Conservation (phyloP, 2,797 vertebrate species). For the Rhadinocentrus ornatus region DNA sequence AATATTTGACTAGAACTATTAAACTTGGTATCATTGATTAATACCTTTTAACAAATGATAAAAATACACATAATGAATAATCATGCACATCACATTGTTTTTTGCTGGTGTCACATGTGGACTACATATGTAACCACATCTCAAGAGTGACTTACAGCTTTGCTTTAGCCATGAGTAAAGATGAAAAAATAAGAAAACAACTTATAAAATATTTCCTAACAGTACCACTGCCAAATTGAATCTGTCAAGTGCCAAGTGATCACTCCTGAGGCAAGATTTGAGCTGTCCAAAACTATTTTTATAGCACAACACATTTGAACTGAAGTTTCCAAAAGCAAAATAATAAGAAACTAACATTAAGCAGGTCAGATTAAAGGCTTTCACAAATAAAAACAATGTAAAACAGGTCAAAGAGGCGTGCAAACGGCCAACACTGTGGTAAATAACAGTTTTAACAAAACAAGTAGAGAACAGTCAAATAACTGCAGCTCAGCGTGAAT, state of each 20-base stretch:
- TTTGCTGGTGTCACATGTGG: conserved; percentile 5
- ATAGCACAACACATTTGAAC: background rate
- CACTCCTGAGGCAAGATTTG: conserved; percentile 28
- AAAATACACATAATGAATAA: background rate
- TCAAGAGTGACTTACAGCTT: background rate
- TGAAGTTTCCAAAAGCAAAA: conserved; percentile 2
- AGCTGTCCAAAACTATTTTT: conserved; percentile 21
- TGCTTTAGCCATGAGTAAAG: background rate
- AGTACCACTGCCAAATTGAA: conserved; percentile 22
- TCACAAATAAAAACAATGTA: background rate
- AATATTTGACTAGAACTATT: background rate
- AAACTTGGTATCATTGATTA: background rate
- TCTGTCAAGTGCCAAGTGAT: conserved; percentile 39
- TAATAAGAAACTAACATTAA: background rate
- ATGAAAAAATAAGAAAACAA: background rate
- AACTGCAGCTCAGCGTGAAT: conserved; percentile 42
- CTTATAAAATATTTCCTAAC: background rate
- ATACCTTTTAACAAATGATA: background rate
- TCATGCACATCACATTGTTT: background rate
- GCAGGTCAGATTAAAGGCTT: conserved; percentile 4
- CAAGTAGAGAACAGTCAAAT: conserved; percentile 38
- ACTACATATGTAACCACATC: background rate
- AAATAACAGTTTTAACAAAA: conserved; percentile 27
- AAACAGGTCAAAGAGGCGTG: background rate
- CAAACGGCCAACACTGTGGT: background rate